Conservation (phyloP, 2,888 invertebrate genomes). For the Odontothrips loti region DNA sequence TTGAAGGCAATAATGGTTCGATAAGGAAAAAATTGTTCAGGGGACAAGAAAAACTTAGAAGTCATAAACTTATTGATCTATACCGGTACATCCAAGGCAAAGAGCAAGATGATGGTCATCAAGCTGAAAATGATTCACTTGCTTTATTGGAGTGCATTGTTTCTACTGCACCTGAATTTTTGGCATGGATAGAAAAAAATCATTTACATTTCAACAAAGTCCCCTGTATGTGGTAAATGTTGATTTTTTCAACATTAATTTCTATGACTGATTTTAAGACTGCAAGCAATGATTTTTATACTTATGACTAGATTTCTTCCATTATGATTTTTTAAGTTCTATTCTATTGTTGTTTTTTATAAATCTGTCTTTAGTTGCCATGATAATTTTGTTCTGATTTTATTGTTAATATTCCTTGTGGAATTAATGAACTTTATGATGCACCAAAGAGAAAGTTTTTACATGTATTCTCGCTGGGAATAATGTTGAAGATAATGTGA, state of each 20-base stretch:
- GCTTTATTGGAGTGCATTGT: background rate
- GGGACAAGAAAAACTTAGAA: background rate
- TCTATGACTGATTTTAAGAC: background rate
- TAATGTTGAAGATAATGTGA: too few species aligned
- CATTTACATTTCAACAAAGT: background rate
- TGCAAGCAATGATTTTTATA: background rate
- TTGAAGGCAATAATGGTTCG: background rate
- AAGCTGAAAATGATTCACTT: background rate
- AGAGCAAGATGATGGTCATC: background rate
- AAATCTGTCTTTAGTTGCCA: background rate
- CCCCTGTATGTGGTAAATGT: background rate
- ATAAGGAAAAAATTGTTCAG: background rate
- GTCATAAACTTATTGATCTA: background rate
- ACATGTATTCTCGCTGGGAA: too few species aligned
- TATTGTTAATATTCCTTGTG: background rate
- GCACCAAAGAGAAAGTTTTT: too few species aligned
- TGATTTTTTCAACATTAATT: background rate
- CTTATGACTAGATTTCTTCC: background rate
- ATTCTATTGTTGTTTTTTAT: background rate
- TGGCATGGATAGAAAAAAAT: background rate
- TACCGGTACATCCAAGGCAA: background rate
- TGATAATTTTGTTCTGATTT: background rate
- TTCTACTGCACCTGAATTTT: background rate
- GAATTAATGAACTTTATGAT: too few species aligned
- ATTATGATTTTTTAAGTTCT: background rate